Percentiles rank a stretch among this genome's conserved stretches.
Evolutionary conservation across 2,113 vertebrate species (phyloP).

Genomic region (Apaloderma vittatum): DNA sequence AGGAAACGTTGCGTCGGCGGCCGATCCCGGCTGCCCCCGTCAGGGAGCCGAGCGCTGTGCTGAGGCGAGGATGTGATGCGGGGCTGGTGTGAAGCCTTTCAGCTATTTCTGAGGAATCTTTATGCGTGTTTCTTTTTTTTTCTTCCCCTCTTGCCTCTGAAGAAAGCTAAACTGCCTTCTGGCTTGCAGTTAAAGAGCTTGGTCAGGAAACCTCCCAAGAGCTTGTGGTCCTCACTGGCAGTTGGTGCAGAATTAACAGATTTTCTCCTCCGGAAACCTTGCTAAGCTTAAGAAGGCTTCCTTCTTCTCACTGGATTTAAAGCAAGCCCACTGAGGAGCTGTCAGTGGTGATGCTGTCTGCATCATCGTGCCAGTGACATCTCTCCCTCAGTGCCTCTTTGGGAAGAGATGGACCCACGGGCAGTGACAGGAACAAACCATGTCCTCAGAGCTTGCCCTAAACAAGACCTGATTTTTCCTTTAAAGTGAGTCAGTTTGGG

Average conservation of each 20-base stretch:
- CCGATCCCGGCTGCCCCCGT: background rate
- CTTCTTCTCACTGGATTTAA: background rate
- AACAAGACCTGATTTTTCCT: background rate
- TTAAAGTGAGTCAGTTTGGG: fast-evolving
- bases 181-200: background rate
- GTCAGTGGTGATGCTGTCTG: background rate
- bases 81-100: background rate
- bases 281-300: background rate
- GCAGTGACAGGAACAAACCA: background rate
- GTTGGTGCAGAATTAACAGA: background rate
- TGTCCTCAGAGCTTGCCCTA: fast-evolving
- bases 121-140: background rate
- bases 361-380: fast-evolving
- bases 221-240: background rate
- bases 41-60: fast-evolving
- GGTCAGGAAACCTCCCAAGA: background rate
- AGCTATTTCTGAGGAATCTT: background rate
- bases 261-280: background rate
- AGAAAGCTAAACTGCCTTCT: background rate
- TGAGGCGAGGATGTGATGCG: background rate
- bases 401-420: background rate
- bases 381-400: fast-evolving
- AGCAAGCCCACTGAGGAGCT: background rate
- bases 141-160: background rate
- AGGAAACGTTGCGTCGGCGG: background rate